Base-by-base conservation (phyloP, 2,888 invertebrate species). In the Tolmerus cingulatus region DNA sequence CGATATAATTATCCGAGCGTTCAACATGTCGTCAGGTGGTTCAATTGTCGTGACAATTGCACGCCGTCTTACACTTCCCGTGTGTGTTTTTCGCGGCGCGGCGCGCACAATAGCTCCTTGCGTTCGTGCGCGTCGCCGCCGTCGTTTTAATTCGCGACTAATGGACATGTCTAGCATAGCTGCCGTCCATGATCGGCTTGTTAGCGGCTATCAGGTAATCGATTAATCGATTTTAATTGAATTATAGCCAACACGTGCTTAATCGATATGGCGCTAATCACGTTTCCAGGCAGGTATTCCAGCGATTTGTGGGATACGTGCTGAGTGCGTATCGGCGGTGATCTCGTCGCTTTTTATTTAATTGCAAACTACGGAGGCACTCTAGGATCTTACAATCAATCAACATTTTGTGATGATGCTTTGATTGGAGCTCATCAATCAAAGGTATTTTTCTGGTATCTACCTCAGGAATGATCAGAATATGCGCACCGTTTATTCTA, bases 211-310 rank as follows among this genome's bases (percentile, higher is more conserved):
- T 87, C 79, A 43, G 57, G 40, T 81, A 81, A 87, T 87, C 87
- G 51, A 87, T 81, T 87, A 86, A 87, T 87, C 81, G 87, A 87
- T 87, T 87, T 51, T 87, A 87, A 87, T 87, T 87, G 46, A 87
- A 87, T 79, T 74, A 86, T 86, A 37, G 14, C 7, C 40, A 77
- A 37, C 76, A 86, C 77, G 77, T 57, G 77, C 37, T 86, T 78
- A 78, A 86, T 86, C 86, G 77, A 86, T 86, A 46, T 57, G 66
- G 79, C 78, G 79, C 55, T 86, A 86, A 86, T 86, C 86, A 86
- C 78, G 86, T 79, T 16, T 23, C 5, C 51, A 19, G 14, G 19
- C 55, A 37, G 77, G 76, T 7, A 86, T 86, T 76, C 30, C 9
- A 51, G 74, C 16, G 9, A 86, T 86, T 55, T 34, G 57, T 3